Base-by-base conservation (phyloP, 2,888 invertebrate genomes). In the Sympetrum striolatum region DNA sequence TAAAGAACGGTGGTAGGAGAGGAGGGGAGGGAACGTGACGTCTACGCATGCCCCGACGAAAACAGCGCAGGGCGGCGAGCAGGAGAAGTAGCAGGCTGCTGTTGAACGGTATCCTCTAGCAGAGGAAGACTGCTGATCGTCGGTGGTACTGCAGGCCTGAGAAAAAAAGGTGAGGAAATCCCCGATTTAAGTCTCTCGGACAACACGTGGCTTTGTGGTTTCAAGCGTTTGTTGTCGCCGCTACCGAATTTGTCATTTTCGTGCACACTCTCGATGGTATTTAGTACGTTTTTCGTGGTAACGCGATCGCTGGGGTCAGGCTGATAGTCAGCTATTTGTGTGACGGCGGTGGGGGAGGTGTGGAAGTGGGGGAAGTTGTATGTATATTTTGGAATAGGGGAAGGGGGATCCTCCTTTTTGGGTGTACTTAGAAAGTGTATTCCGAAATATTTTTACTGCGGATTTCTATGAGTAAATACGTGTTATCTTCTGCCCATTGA, bases 21-120 rank as follows among this genome's bases (percentile, higher is more conserved):
- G 48, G 80, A 73, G 35, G 82, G 48, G 44, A 79, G 82, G 60
- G 35, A 86, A 53, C 79, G 91, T 73, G 91, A 82, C 73, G 90
- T 86, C 81, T 81, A 81, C 90, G 90, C 86, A 90, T 81, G 90
- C 64, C 58, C 60, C 64, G 90, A 81, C 73, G 90, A 90, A 80
- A 79, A 35, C 91, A 58, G 81, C 79, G 80, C 81, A 79, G 90
- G 53, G 80, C 81, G 90, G 80, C 53, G 60, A 73, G 80, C 53
- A 86, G 86, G 86, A 86, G 86, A 86, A 86, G 86, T 86, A 86
- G 86, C 86, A 60, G 60, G 60, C 86, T 86, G 86, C 86, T 86
- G 86, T 86, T 60, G 86, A 86, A 86, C 86, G 86, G 86, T 86
- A 86, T 86, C 86, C 86, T 86, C 86, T 58, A 10, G 58, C 37